Conservation (phyloP, 2,113 vertebrate genomes). For the Columba janthina region DNA sequence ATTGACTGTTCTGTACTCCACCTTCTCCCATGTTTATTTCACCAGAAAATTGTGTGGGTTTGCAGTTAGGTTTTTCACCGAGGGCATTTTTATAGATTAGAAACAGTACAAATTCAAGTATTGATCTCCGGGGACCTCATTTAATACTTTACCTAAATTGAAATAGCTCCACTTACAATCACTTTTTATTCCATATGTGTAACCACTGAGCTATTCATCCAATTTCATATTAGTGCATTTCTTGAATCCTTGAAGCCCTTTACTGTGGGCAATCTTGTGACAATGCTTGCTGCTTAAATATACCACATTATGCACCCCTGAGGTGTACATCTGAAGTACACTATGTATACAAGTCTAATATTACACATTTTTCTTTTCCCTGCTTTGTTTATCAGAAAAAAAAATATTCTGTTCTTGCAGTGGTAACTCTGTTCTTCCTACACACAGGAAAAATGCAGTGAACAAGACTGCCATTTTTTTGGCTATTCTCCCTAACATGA, state of each 20-base stretch:
- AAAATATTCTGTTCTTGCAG: background rate
- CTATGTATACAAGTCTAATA: background rate
- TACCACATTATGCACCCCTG: background rate
- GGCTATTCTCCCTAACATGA: background rate
- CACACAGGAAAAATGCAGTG: background rate
- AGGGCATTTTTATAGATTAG: conserved; percentile 51
- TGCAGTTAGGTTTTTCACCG: conserved; percentile 36
- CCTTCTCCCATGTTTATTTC: conserved; percentile 50
- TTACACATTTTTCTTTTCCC: background rate
- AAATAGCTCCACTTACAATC: conserved; percentile 49
- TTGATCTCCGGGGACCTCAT: conserved; percentile 42
- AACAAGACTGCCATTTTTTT: background rate
- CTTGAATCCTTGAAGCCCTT: conserved; percentile 23
- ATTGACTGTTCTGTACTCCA: conserved; percentile 12
- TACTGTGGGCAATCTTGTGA: background rate
- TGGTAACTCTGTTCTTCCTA: background rate
- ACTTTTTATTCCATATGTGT: conserved; percentile 42
- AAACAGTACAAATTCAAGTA: conserved; percentile 49
- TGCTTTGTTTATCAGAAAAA: conserved; percentile 12
- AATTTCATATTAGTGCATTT: conserved; percentile 19
- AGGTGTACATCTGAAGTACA: background rate
- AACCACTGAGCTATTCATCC: conserved; percentile 51
- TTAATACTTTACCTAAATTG: conserved; percentile 61
- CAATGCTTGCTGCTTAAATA: conserved; percentile 27
- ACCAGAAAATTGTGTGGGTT: conserved; percentile 6